phyloP scores from a whole-genome alignment of 53 echinoderm and acorn worm species.

The Hippasteria phrygiana region DNA sequence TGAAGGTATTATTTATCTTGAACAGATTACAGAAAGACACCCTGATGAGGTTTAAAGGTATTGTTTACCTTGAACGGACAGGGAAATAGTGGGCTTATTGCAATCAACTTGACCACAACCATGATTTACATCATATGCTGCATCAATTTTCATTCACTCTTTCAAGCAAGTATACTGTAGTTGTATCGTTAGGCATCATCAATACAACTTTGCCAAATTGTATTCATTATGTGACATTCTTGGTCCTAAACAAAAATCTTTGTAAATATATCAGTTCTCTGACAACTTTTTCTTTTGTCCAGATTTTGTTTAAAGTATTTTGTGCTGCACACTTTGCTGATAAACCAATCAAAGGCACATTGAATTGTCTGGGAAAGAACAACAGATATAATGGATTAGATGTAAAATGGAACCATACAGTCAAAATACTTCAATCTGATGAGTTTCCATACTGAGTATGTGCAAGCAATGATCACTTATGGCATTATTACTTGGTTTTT shows the following conservation, averaged over 20 bases:
- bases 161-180: constrained; percentile 25
- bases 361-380: constrained; percentile 1
- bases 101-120: constrained; percentile 37
- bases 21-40: neutral
- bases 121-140: constrained; percentile 51
- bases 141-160: constrained; percentile 22
- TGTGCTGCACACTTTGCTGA: neutral
- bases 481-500: neutral
- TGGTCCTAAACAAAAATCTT: neutral
- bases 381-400: neutral
- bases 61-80: constrained; percentile 24
- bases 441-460: neutral
- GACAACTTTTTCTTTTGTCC: neutral
- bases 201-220: constrained; percentile 52
- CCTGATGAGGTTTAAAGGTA: constrained; percentile 15
- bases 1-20: constrained; percentile 28
- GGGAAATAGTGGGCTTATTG: constrained; percentile 48
- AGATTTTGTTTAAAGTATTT: neutral
- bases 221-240: constrained; percentile 46
- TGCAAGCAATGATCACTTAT: neutral
- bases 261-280: constrained; percentile 35
- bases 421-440: neutral
- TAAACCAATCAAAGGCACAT: neutral
- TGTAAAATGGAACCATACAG: neutral
- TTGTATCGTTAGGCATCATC: constrained; percentile 2